Base-by-base conservation (phyloP, 2,888 invertebrate species). In the Ophion ventricosus region DNA sequence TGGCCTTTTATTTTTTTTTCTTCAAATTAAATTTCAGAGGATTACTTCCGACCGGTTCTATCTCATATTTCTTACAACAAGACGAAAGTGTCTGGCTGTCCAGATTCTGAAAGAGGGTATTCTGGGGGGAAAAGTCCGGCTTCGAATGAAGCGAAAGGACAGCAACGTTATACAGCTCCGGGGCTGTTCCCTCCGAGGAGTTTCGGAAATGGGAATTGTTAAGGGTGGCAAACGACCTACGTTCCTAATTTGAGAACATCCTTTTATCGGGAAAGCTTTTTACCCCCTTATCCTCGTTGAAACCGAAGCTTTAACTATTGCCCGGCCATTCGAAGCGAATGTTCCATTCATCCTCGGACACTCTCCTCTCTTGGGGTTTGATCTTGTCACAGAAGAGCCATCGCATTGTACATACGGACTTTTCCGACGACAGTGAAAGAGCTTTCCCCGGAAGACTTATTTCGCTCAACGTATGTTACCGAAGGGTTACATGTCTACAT, bases 221-320 rank as follows among this genome's bases (percentile, higher is more conserved):
- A 66, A 77, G 61, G 66, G 54, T 78, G 82, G 82, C 56, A 66
- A 72, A 59, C 59, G 61, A 80, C 49, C 26, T 63, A 61, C 35
- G 26, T 49, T 80, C 73, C 77, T 73, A 66, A 84, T 77, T 74
- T 70, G 74, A 20, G 57, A 67, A 43, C 70, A 67, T 72, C 69
- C 57, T 67, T 83, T 80, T 56, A 80, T 75, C 49, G 66, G 59
- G 49, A 70, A 35, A 61, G 63, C 63, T 76, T 66, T 66, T 57
- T 43, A 61, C 20, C 49, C 25, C 49, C n/a, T 25, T 57, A 17
- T 57, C 59, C 66, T 59, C 73, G 63, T 75, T 75, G 40, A 67
- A 43, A 70, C 29, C 59, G 67, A 73, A 73, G 67, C 78, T 77
- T 56, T 26, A 63, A 67, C 78, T 57, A 83, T 74, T 54, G 61